Evolutionary conservation across 2,797 vertebrate genomes (phyloP), one percentile per base, ranked within the genome.

Genomic region (Iguana delicatissima): DNA sequence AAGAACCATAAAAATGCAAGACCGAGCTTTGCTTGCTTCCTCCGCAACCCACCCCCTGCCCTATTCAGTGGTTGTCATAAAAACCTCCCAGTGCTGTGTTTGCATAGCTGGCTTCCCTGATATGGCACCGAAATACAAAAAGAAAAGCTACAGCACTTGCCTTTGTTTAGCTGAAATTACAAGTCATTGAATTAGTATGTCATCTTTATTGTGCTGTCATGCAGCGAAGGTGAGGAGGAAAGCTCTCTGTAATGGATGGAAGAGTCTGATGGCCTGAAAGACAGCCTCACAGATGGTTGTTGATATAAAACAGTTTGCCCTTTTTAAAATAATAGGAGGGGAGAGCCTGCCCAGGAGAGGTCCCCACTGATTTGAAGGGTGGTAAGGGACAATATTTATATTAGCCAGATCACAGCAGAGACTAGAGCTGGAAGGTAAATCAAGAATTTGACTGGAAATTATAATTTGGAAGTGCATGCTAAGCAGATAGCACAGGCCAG

Each of bases 131-230:
- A 97, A 96, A 97, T 93, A 98, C 97, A 98, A 98, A 98, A 97
- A 96, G 95, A 97, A 96, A 96, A 96, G 96, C 96, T 94, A 96
- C 96, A 96, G 96, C 97, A 95, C 97, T 97, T 95, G 96, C 95
- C 97, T 97, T 98, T 98, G 97, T 98, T 98, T 97, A 97, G 96
- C 96, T 96, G 97, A 97, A 98, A 98, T 98, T 98, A 98, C 97
- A 98, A 98, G 98, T 97, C 96, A 97, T 97, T 97, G 97, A 98
- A 98, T 98, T 98, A 98, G 97, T 98, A 97, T 98, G 97, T 98
- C 97, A 98, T 98, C 97, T 98, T 98, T 98, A 98, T 98, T 97
- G 97, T 94, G 84, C 97, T 98, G 98, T 98, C 97, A 98, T 95
- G 95, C 96, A 93, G 95, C 16, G 7, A 96, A 97, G 97, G 98